Evolutionary conservation across 1,140 invertebrate species (phyloP), one percentile per base, ranked within the genome.

Genomic region (Hypsibius dujardini): DNA sequence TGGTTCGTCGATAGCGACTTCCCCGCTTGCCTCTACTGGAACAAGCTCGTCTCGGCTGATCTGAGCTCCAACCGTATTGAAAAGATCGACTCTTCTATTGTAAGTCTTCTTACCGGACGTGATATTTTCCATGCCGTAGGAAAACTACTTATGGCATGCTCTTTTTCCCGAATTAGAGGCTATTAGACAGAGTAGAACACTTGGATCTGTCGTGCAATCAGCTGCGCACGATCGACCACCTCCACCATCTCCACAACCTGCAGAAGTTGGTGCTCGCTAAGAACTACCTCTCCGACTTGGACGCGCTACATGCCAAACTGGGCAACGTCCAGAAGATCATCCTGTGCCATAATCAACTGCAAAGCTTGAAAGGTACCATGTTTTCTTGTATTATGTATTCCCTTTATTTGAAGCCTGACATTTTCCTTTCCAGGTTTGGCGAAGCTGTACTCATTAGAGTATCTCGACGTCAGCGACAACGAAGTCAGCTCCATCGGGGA

Each of bases 321-420:
- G 91, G 90, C 1, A 92, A 95, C 80, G 84, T 95, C n/a, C 84
- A 87, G 14, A 85, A 84, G 72, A 84, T 96, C n/a, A 87, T 92
- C 77, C 77, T 97, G 50, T 87, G 89, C 0, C 87, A 90, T 74
- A 96, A 97, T 79, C 84, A 86, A 76, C 84, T 97, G 1, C 84
- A 82, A 40, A 84, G 85, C 0, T 77, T 94, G 0, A 81, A 84
- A 72, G 87, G 78, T 79, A 14, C 47, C 69, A 3, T 47, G 1
- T 46, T 46, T 75, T 70, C 47, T 50, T 3, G 2, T 46, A 28
- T 69, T 28, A 45, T 59, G 14, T 56, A 74, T 1, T 46, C 73
- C 7, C 28, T 76, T 2, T 73, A 75, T 2, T 46, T 73, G 45
- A 46, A 76, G 1, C 76, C 76, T n/a, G 72, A 74, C 74, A 75